Evolutionary conservation across 2,888 invertebrate species (phyloP), one percentile per base, ranked within the genome.

Genomic region (Hemicrepidius hirtus): DNA sequence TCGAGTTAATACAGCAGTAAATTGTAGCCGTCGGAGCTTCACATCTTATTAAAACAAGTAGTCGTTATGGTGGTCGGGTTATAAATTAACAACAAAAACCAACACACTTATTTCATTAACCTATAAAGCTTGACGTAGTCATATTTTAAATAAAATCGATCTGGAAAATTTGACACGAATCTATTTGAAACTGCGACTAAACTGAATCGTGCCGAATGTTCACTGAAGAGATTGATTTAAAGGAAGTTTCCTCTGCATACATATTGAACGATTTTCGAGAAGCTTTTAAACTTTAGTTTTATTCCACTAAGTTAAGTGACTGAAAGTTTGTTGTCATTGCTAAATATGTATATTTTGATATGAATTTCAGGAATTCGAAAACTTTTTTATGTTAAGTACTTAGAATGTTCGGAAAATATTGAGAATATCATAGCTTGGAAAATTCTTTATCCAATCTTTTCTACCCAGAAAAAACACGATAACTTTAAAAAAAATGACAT

Each of bases 11-110:
- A 53, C 24, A 18, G 20, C 21, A 28, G 53, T 24, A 32, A 53
- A 32, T 21, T 13, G 28, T 28, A 28, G 28, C 21, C 53, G 53
- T 53, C 28, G 13, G 13, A 13, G 24, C 21, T 32, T 53, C 28
- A 53, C 53, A 32, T 53, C 28, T 53, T 46, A 46, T 18, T 46
- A 46, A 46, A 46, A 46, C 16, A 46, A 18, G 46, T 18, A 46
- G 46, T 16, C 46, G 46, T 46, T 46, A 13, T 16, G 46, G 46
- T 46, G 16, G 46, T 10, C 46, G 18, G 20, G 46, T 46, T 28
- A 53, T 53, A 53, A 53, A 53, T 53, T 53, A 28, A 28, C 49
- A 28, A 28, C 49, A 10, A 49, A 41, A 21, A 49, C 20, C 49
- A 18, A 53, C 53, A 4, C 21, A 16, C 53, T 28, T 24, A 53